Evolutionary conservation across 2,797 vertebrate species (phyloP), one percentile per base, ranked within the genome.

Genomic region (Botia kubotai): DNA sequence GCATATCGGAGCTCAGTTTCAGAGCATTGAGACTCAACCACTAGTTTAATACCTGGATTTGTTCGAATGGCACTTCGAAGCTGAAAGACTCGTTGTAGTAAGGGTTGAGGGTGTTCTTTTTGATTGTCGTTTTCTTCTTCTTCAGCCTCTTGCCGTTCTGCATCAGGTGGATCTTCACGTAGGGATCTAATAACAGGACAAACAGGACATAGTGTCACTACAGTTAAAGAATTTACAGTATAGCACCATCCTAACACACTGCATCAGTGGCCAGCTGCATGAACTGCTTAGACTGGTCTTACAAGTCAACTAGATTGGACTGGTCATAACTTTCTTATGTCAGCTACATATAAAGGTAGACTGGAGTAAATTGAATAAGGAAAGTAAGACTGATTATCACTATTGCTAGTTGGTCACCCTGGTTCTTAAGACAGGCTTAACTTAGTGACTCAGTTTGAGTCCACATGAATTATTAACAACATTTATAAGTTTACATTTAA

Each of bases 41-140:
- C 10, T 46, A 11, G 10, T 14, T 13, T 11, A 10, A 90, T 95
- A 99, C 98, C 98, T 99, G 98, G 94, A 99, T 99, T 95, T 99
- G 98, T 93, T 99, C 98, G 50, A 99, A 99, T 21, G 98, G 98
- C 93, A 99, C 97, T 95, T 99, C 98, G 89, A 99, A 99, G 93
- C 98, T 99, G 93, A 99, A 99, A 81, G 98, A 99, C 92, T 99
- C 98, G 0, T 99, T 99, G 95, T 99, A 99, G 90, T 99, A 99
- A 85, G 98, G 98, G 93, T 99, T 99, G 81, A 99, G 98, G 72
- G 98, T 99, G 91, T 99, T 99, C 95, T 99, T 99, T 91, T 99
- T 99, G 95, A 99, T 99, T 86, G 98, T 99, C 83, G 98, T 99
- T 96, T 99, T 99, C 95, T 99, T 99, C 94, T 99, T 99, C 95